Conservation (phyloP, 2,797 vertebrate species). For the Sardinella longiceps region DNA sequence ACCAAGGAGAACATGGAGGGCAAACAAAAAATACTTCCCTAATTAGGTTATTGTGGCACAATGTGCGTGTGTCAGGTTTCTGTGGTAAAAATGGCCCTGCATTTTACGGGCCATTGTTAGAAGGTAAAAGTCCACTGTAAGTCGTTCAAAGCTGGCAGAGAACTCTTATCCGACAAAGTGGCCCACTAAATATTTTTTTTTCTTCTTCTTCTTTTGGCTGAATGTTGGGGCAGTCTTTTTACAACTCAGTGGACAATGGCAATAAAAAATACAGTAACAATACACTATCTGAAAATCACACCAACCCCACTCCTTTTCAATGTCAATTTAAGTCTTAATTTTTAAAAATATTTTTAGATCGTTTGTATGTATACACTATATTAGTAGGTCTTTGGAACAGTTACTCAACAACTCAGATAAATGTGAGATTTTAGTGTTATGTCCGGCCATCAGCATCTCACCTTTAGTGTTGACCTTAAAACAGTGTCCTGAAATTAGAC, state of each 20-base stretch:
- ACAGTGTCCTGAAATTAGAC: not conserved
- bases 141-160: constrained; percentile 19
- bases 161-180: not conserved
- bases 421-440: no score
- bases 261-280: not conserved
- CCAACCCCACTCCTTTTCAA: no score
- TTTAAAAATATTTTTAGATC: no score
- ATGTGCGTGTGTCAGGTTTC: not conserved
- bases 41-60: constrained; percentile 20
- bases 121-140: constrained; percentile 16
- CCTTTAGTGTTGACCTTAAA: no score
- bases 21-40: constrained; percentile 22
- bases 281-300: not conserved
- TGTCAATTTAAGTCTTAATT: no score
- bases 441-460: no score
- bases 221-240: constrained; percentile 1
- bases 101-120: not conserved
- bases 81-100: constrained; percentile 17
- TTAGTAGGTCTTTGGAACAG: no score
- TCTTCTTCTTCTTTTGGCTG: no score
- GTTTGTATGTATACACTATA: no score
- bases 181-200: not conserved
- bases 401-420: no score
- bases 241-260: not conserved
- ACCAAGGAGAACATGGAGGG: constrained; percentile 14